Evolutionary conservation across 2,113 vertebrate species (phyloP).

Genomic region (Aplodontia rufa): DNA sequence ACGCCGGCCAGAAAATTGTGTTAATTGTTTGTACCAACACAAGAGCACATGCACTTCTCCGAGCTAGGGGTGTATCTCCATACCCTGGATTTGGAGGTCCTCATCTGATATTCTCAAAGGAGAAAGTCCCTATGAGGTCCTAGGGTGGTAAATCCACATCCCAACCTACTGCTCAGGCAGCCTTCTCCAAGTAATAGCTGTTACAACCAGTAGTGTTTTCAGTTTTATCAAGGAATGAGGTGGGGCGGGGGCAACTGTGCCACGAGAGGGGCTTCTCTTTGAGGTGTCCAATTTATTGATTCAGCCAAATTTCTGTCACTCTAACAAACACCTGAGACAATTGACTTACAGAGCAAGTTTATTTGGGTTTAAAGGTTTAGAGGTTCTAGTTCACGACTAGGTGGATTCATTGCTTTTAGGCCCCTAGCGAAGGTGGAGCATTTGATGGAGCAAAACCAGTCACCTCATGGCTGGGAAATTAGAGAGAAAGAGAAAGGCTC

Average conservation of each 20-base stretch:
- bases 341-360: not conserved
- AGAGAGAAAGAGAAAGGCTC: not conserved
- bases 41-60: not conserved
- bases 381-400: not conserved
- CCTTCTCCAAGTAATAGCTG: not conserved
- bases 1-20: not conserved
- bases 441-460: no score
- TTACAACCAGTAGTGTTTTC: not conserved
- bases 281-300: constrained; percentile 46
- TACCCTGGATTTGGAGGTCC: not conserved
- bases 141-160: not conserved
- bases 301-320: not conserved
- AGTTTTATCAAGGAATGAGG: fast-evolving
- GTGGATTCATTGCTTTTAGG: not conserved
- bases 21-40: not conserved
- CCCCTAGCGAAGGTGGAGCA: not conserved
- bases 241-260: not conserved
- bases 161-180: not conserved
- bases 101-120: not conserved
- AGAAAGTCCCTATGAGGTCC: not conserved
- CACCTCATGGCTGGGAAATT: not conserved
- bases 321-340: not conserved
- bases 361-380: not conserved
- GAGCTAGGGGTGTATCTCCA: not conserved
- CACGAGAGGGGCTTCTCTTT: constrained; percentile 38